A percentile compares a stretch with the other conserved stretches of the same genome.
phyloP scores from a whole-genome alignment of 2,888 invertebrate genomes.

The Thelaira solivaga region DNA sequence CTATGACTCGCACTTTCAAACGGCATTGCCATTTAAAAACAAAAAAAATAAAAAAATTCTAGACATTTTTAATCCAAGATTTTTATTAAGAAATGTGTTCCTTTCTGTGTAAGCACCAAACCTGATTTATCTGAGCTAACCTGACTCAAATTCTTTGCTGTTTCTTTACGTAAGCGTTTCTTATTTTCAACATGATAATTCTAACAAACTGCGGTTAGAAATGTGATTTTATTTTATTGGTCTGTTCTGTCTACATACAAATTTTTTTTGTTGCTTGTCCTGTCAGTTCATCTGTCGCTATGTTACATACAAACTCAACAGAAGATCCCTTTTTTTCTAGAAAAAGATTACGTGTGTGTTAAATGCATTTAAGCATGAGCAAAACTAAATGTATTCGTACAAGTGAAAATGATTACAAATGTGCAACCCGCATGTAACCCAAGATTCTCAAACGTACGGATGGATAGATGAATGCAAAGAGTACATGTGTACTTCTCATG shows the following conservation, averaged over 20 bases:
- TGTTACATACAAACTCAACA: background rate
- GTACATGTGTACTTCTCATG: background rate
- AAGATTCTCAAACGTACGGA: conserved; percentile 38
- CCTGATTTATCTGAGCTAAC: too few relatives aligned
- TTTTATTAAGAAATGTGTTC: too few relatives aligned
- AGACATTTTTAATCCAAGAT: too few relatives aligned
- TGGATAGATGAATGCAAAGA: background rate
- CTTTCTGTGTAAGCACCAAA: too few relatives aligned
- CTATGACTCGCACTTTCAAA: too few relatives aligned
- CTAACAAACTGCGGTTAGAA: background rate
- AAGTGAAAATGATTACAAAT: conserved; percentile 57
- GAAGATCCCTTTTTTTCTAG: background rate
- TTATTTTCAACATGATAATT: background rate
- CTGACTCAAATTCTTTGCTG: too few relatives aligned
- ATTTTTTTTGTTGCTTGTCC: background rate
- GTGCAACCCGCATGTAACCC: conserved; percentile 61
- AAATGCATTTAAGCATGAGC: conserved; percentile 43
- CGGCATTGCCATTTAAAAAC: too few relatives aligned
- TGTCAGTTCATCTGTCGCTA: conserved; percentile 1
- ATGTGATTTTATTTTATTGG: background rate
- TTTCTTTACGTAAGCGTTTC: background rate
- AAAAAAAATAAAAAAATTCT: too few relatives aligned
- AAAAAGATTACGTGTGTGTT: conserved; percentile 19
- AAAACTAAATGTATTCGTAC: conserved; percentile 48
- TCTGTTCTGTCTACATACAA: background rate